Evolutionary conservation across 2,113 vertebrate species (phyloP).

Genomic region (Scomber japonicus): DNA sequence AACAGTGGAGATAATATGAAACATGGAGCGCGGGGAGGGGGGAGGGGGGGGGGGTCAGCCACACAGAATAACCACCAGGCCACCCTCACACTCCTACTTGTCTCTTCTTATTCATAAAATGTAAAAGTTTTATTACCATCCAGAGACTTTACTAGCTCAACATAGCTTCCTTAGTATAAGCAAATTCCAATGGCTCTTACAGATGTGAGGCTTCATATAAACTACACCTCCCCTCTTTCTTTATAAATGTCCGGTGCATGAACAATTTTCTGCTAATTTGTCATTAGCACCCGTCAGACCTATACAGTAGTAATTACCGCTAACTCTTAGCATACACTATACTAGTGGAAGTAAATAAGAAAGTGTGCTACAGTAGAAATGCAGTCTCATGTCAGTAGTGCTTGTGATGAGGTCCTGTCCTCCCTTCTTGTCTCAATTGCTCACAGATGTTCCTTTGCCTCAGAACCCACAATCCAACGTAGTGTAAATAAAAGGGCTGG

Average conservation of each 20-base stretch:
- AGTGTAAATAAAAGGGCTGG: conserved; percentile 72
- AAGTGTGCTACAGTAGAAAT: conserved; percentile 36
- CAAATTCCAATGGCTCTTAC: background rate
- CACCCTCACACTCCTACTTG: background rate
- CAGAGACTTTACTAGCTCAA: background rate
- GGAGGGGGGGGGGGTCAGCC: background rate
- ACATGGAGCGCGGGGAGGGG: background rate
- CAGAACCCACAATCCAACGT: conserved; percentile 56
- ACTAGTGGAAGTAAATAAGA: conserved; percentile 26
- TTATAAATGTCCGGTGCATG: background rate
- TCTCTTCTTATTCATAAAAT: no score
- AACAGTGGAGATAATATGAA: background rate
- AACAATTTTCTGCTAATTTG: conserved; percentile 18
- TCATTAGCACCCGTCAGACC: conserved; percentile 17
- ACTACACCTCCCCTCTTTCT: background rate
- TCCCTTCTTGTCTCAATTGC: conserved; percentile 64
- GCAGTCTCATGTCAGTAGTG: conserved; percentile 40
- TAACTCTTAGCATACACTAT: conserved; percentile 20
- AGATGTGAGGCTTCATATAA: background rate
- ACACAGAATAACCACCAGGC: background rate
- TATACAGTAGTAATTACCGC: conserved; percentile 1
- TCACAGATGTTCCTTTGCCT: conserved; percentile 78
- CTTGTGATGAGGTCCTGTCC: conserved; percentile 56
- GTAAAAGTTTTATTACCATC: background rate
- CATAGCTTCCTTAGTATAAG: background rate